Evolutionary conservation across 37 sponge, comb jelly and placozoan species (phyloP).

Genomic region (Chondrilla cf. caribensis): DNA sequence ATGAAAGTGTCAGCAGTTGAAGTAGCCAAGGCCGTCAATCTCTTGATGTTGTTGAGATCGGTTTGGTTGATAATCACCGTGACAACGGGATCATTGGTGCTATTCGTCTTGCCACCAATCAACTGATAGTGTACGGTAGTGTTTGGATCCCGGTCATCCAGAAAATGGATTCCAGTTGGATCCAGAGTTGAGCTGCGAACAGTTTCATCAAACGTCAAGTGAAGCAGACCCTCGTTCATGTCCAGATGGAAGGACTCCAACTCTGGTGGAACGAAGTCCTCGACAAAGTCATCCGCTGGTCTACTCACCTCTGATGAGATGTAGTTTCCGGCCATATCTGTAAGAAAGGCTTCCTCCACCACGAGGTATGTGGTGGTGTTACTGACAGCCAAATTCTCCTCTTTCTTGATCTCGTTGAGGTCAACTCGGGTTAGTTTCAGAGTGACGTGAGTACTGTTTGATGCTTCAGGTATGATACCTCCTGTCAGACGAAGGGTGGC

Average conservation of each 20-base stretch:
- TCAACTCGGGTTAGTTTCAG: constrained; percentile 64
- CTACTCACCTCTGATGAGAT: background rate
- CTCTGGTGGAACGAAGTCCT: constrained; percentile 64
- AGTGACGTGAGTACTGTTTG: constrained; percentile 48
- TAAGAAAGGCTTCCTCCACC: constrained; percentile 38
- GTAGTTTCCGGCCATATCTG: constrained; percentile 75
- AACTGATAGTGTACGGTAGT: constrained; percentile 40
- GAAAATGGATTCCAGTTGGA: constrained; percentile 46
- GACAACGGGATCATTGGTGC: constrained; percentile 49
- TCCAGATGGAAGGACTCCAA: constrained; percentile 64
- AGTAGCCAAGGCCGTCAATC: constrained; percentile 64
- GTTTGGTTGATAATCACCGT: constrained; percentile 30
- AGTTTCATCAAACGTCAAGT: constrained; percentile 82
- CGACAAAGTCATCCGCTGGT: constrained; percentile 36
- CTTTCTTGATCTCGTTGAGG: constrained; percentile 83
- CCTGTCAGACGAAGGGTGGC: constrained; percentile 48
- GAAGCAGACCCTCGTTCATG: constrained; percentile 66
- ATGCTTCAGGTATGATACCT: constrained; percentile 27
- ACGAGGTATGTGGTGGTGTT: constrained; percentile 35
- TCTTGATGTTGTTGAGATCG: constrained; percentile 82
- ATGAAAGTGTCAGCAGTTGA: constrained; percentile 51
- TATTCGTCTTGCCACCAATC: constrained; percentile 36
- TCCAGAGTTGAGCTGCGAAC: constrained; percentile 56
- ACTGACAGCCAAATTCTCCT: constrained; percentile 54
- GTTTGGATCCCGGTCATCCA: constrained; percentile 15